phyloP scores from a whole-genome alignment of 2,113 vertebrate species.

The Ceratotherium simum region DNA sequence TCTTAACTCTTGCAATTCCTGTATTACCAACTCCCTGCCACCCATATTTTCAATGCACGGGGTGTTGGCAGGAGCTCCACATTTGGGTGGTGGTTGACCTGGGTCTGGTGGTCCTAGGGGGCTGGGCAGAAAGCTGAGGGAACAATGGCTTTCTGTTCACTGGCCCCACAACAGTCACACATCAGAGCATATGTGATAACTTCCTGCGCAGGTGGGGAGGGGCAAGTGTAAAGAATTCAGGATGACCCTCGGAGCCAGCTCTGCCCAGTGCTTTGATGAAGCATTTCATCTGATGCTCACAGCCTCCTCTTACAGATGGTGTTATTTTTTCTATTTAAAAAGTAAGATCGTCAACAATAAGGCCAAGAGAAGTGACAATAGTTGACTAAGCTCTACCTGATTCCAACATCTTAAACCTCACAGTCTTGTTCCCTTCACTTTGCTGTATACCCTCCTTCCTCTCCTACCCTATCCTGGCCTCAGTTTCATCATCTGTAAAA shows the following conservation, averaged over 20 bases:
- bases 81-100: not conserved
- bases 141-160: not conserved
- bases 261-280: not conserved
- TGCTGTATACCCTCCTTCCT: not conserved
- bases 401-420: not conserved
- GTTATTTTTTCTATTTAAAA: not conserved
- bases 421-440: not conserved
- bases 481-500: not conserved
- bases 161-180: not conserved
- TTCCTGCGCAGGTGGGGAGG: rapidly evolving
- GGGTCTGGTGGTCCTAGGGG: not conserved
- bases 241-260: not conserved
- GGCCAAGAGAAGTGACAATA: not conserved
- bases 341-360: not conserved
- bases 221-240: not conserved
- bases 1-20: conserved; percentile 49
- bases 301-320: not conserved
- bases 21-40: not conserved
- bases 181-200: not conserved
- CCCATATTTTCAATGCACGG: not conserved
- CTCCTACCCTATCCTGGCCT: not conserved
- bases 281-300: not conserved
- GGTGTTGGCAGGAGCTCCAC: not conserved
- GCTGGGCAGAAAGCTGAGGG: not conserved
- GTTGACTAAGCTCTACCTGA: not conserved